These are phyloP conservation scores for Aurelia sp. DNA, from an alignment of 30 jellyfish, hydroid and myxozoan genomes.

Conservation along the genomic window DNA sequence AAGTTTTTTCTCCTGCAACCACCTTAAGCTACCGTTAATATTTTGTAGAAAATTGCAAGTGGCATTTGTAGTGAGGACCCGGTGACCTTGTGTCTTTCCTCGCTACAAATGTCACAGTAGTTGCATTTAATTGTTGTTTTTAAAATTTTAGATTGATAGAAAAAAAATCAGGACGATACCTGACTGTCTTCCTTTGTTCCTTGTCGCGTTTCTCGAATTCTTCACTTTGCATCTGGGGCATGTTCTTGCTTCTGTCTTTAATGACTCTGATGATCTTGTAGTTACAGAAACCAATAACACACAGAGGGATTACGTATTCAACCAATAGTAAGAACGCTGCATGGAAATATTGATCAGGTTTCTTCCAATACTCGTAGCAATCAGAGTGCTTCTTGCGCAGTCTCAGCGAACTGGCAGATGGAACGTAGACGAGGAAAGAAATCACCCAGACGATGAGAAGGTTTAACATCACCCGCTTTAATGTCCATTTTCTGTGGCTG, in stretches of 20 bases:
- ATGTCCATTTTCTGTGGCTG: slow-evolving; percentile 43
- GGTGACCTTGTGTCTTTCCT: too few species aligned
- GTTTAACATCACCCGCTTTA: slow-evolving; percentile 14
- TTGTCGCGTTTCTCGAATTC: slow-evolving; percentile 12
- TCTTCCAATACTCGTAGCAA: slow-evolving; percentile 12
- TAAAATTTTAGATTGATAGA: too few species aligned
- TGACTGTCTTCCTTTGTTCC: slow-evolving; percentile 53
- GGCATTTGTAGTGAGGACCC: too few species aligned
- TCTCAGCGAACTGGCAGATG: slow-evolving; percentile 14
- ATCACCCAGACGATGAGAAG: slow-evolving; percentile 32
- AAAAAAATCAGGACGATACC: too few species aligned
- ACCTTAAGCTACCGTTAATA: too few species aligned
- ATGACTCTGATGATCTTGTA: slow-evolving; percentile 33
- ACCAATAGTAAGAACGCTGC: not conserved
- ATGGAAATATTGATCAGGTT: not conserved
- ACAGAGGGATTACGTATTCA: slow-evolving; percentile 48
- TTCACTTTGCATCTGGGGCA: not conserved
- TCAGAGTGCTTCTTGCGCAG: not conserved
- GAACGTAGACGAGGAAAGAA: slow-evolving; percentile 40
- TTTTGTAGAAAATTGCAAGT: too few species aligned
- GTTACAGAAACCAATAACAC: slow-evolving; percentile 48
- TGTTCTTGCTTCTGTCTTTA: not conserved
- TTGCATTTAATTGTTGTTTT: too few species aligned
- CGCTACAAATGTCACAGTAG: too few species aligned
- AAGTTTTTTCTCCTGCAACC: too few species aligned